phyloP scores from a whole-genome alignment of 2,113 vertebrate genomes.

The Hiodon alosoides region DNA sequence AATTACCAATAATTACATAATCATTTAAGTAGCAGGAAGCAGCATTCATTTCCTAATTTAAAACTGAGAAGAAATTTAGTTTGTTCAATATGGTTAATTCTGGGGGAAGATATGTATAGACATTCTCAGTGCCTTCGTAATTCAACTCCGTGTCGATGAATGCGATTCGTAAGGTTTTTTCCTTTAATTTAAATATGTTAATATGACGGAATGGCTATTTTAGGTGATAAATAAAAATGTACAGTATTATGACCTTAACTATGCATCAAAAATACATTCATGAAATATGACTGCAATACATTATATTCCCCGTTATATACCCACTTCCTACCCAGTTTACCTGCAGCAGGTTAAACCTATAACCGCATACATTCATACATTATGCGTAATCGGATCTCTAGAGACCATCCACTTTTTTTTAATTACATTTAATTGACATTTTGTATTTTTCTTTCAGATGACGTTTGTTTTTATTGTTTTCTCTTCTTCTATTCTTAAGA shows the following conservation, averaged over 20 bases:
- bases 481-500: conserved; percentile 43
- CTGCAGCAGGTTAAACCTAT: background rate
- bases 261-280: background rate
- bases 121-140: background rate
- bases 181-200: conserved; percentile 1
- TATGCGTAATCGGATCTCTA: too few relatives aligned
- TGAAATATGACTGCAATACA: background rate
- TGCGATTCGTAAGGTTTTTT: background rate
- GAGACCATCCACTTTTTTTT: background rate
- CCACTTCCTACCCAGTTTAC: conserved; percentile 7
- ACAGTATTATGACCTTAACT: background rate
- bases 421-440: background rate
- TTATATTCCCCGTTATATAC: background rate
- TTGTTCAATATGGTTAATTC: background rate
- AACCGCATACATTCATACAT: background rate
- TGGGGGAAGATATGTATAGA: conserved; percentile 1
- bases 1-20: conserved; percentile 5
- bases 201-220: background rate
- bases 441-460: too few relatives aligned
- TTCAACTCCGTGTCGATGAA: background rate
- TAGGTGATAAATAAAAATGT: background rate
- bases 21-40: conserved; percentile 1
- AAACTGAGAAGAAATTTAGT: background rate
- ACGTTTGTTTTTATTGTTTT: too few relatives aligned
- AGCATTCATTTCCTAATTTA: background rate